phyloP scores from a whole-genome alignment of 2,113 vertebrate species.

The Tretioscincus oriximinensis region DNA sequence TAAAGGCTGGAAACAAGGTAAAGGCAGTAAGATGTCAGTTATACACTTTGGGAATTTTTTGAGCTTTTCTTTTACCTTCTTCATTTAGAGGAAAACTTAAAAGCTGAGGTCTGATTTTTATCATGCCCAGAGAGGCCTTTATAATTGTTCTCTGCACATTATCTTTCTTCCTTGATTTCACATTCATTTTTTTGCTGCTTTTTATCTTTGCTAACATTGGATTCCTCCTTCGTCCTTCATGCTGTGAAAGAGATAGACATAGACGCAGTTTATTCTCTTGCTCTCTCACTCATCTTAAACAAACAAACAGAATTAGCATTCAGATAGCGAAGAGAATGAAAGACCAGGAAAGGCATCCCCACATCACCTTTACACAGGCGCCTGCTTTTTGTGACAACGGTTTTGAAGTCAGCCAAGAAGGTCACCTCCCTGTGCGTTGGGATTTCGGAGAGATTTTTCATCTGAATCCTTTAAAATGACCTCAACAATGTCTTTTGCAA shows the following conservation, averaged over 20 bases:
- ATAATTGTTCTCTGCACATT: neutral
- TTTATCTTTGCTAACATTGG: neutral
- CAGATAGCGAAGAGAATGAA: neutral
- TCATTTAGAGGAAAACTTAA: neutral
- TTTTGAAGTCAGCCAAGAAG: neutral
- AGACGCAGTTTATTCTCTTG: neutral
- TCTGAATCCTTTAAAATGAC: constrained; percentile 4
- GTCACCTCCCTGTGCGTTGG: neutral
- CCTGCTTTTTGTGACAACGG: neutral
- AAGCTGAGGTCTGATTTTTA: neutral
- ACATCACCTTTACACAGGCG: neutral
- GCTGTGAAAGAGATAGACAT: neutral
- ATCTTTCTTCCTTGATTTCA: neutral
- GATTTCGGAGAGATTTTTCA: neutral
- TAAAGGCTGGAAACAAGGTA: constrained; percentile 5
- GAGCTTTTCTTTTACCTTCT: neutral
- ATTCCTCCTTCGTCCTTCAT: neutral
- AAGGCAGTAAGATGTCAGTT: neutral
- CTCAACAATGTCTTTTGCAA: neutral
- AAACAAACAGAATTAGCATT: neutral
- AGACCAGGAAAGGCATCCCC: fast-evolving
- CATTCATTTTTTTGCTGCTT: neutral
- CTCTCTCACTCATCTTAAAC: neutral
- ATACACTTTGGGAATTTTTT: neutral
- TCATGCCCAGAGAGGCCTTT: neutral